phyloP scores from a whole-genome alignment of 92 coral and sea anemone species.

The Ricordea florida region DNA sequence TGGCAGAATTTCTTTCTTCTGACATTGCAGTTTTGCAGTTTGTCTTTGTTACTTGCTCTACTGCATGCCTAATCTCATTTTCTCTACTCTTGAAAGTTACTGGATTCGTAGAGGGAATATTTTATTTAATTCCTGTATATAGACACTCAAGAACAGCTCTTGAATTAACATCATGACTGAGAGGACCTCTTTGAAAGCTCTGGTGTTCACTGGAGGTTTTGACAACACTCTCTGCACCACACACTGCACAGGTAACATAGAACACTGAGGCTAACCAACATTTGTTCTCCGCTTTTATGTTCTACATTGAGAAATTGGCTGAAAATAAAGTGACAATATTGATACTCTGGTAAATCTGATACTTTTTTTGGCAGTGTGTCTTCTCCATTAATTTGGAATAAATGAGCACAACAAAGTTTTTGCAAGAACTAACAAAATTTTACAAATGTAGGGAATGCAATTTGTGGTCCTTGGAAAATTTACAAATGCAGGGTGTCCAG shows the following conservation, averaged over 20 bases:
- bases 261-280: slow-evolving; percentile 58
- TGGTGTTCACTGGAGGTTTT: background rate
- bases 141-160: slow-evolving; percentile 66
- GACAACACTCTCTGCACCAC: background rate
- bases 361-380: background rate
- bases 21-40: background rate
- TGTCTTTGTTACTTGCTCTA: background rate
- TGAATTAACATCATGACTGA: slow-evolving; percentile 49
- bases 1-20: slow-evolving; percentile 14
- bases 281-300: slow-evolving; percentile 7
- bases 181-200: background rate
- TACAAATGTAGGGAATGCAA: background rate
- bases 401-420: background rate
- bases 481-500: too few relatives aligned
- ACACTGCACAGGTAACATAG: background rate
- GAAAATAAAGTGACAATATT: background rate
- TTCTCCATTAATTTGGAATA: slow-evolving; percentile 2
- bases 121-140: slow-evolving; percentile 56
- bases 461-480: background rate
- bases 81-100: background rate
- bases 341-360: slow-evolving; percentile 7
- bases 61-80: background rate
- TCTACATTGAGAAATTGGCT: background rate
- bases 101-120: slow-evolving; percentile 46
- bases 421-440: background rate